phyloP scores from a whole-genome alignment of 1,140 invertebrate species.

The Ylistrum balloti region DNA sequence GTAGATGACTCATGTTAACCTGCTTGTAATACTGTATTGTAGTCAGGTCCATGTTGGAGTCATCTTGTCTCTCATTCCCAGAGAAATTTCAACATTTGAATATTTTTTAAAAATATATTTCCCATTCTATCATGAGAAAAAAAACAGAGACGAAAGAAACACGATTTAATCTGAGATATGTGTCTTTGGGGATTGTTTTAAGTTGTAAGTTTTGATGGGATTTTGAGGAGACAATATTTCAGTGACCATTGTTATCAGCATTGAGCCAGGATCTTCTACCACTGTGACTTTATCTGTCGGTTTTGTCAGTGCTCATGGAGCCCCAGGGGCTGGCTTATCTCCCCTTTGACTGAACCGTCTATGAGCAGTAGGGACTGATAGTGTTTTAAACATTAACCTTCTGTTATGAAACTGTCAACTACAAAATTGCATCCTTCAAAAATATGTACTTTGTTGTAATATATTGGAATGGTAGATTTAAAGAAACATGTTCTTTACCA shows the following conservation, averaged over 20 bases:
- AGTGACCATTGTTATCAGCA: not conserved
- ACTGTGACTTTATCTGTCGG: not conserved
- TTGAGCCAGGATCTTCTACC: not conserved
- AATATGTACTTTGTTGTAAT: not conserved
- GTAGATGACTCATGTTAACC: conserved; percentile 27
- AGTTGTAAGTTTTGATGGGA: conserved; percentile 26
- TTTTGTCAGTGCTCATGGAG: not conserved
- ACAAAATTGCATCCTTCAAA: not conserved
- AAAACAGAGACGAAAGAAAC: not conserved
- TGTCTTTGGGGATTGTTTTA: not conserved
- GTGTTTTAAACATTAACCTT: not conserved
- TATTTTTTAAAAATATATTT: conserved; percentile 16
- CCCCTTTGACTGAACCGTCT: not conserved
- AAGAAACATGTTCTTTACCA: not conserved
- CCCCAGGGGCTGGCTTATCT: not conserved
- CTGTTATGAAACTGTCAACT: conserved; percentile 33
- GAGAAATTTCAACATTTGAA: conserved; percentile 14
- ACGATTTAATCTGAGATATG: not conserved
- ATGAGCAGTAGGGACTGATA: conserved; percentile 1
- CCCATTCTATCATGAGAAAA: not conserved
- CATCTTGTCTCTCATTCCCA: not conserved
- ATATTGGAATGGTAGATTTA: not conserved
- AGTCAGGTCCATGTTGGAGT: not conserved
- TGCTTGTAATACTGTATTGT: not conserved
- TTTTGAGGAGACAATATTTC: conserved; percentile 11